A percentile compares a stretch with the other conserved stretches of the same genome.
These are phyloP conservation scores for Betta splendens DNA, from an alignment of 2,797 vertebrate species.

Conservation along the genomic window DNA sequence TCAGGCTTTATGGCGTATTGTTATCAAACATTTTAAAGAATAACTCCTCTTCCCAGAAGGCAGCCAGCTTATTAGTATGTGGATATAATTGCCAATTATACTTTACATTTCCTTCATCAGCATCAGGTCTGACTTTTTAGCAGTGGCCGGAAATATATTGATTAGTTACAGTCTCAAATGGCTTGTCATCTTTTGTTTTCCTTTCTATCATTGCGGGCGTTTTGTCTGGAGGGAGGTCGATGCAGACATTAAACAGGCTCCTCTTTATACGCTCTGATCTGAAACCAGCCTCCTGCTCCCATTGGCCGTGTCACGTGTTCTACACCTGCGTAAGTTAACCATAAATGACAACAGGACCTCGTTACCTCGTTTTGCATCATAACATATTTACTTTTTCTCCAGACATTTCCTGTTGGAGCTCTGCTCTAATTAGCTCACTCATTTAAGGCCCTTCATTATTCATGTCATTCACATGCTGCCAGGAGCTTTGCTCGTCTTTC, in stretches of 20 bases:
- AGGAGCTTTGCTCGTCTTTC: not conserved
- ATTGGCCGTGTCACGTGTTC: slow-evolving; percentile 16
- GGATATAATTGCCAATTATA: slow-evolving; percentile 24
- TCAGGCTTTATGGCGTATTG: slow-evolving; percentile 36
- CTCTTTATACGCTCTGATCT: slow-evolving; percentile 27
- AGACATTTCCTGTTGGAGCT: slow-evolving; percentile 7
- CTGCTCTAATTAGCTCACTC: slow-evolving; percentile 26
- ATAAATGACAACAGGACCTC: slow-evolving; percentile 10
- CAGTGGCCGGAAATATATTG: not conserved
- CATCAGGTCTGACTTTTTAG: slow-evolving; percentile 8
- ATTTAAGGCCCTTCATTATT: slow-evolving; percentile 16
- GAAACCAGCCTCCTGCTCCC: slow-evolving; percentile 6
- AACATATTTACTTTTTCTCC: slow-evolving; percentile 12
- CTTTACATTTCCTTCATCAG: slow-evolving; percentile 7
- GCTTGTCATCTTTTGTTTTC: slow-evolving; percentile 6
- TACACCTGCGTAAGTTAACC: not conserved
- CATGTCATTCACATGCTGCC: slow-evolving; percentile 12
- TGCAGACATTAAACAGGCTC: slow-evolving; percentile 7
- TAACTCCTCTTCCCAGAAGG: slow-evolving; percentile 11
- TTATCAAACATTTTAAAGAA: slow-evolving; percentile 29
- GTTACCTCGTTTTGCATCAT: slow-evolving; percentile 45
- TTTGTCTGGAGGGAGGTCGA: slow-evolving; percentile 10
- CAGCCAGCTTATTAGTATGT: slow-evolving; percentile 12
- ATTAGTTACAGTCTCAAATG: slow-evolving; percentile 7
- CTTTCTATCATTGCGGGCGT: not conserved